Evolutionary conservation across 2,797 vertebrate species (phyloP), one percentile per base, ranked within the genome.

Genomic region (Lithobates sylvaticus): DNA sequence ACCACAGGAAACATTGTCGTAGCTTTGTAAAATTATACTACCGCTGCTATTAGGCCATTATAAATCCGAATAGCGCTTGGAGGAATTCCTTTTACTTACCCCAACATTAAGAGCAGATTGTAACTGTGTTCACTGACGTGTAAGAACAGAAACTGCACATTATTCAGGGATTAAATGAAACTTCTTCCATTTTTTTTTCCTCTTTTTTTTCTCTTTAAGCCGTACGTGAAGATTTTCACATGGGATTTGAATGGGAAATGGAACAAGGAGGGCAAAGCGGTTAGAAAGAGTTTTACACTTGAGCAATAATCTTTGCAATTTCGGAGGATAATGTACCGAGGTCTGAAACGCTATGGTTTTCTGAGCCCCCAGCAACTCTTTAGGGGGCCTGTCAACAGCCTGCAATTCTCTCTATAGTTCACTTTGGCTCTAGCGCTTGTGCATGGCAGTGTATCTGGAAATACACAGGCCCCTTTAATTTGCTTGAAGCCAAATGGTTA

Each of bases 201-300:
- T 39, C 3, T 34, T 78, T 64, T 68, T 78, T 79, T 44, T 72
- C 68, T 54, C 79, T 81, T 64, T 81, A 81, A 73, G 79, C 79
- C 7, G 15, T 42, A 39, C 50, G 36, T 64, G 69, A 54, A 64
- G 58, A 54, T 73, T 64, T 65, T 54, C 80, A 73, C 80, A 2
- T 64, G 80, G 80, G 80, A 82, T 64, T 82, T 82, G 32, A 82
- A 73, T 82, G 70, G 70, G 50, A 82, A 82, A 82, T 73, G 54
- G 80, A 82, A 71, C 70, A 73, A 72, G 47, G 34, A 81, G 29
- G 78, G 78, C 50, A 71, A 81, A 81, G 68, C 78, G 44, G 78
- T 71, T 71, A 79, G 67, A 81, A 71, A 81, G 68, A 69, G 68
- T 64, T 81, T 81, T 73, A 73, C 79, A 73, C 79, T 72, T 64